A percentile compares a stretch with the other conserved stretches of the same genome.
Evolutionary conservation across 2,888 invertebrate species (phyloP).

Genomic region (Prenolepis imparis): DNA sequence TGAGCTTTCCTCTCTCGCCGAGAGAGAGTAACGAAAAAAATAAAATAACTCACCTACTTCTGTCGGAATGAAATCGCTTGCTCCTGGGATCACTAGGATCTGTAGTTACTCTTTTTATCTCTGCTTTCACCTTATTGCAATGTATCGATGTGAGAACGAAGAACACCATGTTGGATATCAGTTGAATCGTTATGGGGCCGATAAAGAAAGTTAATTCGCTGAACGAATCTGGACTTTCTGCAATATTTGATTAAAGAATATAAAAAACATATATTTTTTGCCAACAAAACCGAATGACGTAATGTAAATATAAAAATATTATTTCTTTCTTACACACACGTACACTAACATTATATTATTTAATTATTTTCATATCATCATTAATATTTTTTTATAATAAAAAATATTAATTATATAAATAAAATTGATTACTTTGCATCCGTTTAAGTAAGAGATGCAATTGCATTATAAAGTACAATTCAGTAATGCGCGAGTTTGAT

Average conservation of each 20-base stretch:
- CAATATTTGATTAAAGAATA: slow-evolving; percentile 20
- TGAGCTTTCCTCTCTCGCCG: not conserved
- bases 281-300: not conserved
- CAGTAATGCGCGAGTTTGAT: not conserved
- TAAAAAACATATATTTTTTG: not conserved
- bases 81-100: slow-evolving; percentile 88
- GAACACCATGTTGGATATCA: slow-evolving; percentile 89
- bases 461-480: not conserved
- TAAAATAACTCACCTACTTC: slow-evolving; percentile 88
- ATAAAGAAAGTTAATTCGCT: slow-evolving; percentile 88
- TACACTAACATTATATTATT: not conserved
- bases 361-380: not conserved
- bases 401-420: too few relatives aligned
- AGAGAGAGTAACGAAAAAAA: not conserved
- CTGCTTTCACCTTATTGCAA: slow-evolving; percentile 91
- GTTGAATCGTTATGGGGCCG: slow-evolving; percentile 89
- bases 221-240: slow-evolving; percentile 53
- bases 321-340: not conserved
- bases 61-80: slow-evolving; percentile 89
- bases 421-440: not conserved
- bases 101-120: slow-evolving; percentile 91
- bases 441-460: not conserved
- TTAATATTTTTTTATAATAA: not conserved
- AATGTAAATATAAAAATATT: not conserved
- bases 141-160: slow-evolving; percentile 91